A percentile compares a stretch with the other conserved stretches of the same genome.
phyloP scores from a whole-genome alignment of 2,113 vertebrate species.

The Phyllopteryx taeniolatus region DNA sequence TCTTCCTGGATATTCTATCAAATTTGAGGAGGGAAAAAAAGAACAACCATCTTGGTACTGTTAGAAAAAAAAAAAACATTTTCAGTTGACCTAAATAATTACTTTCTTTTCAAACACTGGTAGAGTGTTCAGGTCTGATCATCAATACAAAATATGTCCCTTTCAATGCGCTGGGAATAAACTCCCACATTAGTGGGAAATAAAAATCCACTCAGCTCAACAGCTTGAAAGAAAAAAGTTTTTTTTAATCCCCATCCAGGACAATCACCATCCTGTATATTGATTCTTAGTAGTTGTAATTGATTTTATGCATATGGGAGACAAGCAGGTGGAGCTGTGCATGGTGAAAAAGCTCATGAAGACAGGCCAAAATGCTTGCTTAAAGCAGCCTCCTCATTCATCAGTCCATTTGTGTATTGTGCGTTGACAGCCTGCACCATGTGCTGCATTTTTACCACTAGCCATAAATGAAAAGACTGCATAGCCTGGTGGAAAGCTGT shows the following conservation, averaged over 20 bases:
- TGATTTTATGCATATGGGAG: neutral
- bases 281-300: no score
- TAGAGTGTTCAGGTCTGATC: neutral
- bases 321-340: neutral
- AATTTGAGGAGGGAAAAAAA: neutral
- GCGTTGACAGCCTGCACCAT: neutral
- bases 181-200: neutral
- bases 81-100: neutral
- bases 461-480: neutral
- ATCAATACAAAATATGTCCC: neutral
- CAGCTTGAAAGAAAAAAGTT: no score
- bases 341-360: neutral
- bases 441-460: neutral
- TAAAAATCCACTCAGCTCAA: neutral
- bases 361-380: neutral
- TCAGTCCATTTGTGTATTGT: neutral
- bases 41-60: neutral
- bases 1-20: constrained; percentile 3
- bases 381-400: neutral
- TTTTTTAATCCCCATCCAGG: no score
- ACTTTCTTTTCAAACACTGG: no score
- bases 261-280: no score
- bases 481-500: neutral
- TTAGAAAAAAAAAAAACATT: neutral
- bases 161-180: neutral